Conservation (phyloP, 2,888 invertebrate species). For the Steinernema scapterisci region DNA sequence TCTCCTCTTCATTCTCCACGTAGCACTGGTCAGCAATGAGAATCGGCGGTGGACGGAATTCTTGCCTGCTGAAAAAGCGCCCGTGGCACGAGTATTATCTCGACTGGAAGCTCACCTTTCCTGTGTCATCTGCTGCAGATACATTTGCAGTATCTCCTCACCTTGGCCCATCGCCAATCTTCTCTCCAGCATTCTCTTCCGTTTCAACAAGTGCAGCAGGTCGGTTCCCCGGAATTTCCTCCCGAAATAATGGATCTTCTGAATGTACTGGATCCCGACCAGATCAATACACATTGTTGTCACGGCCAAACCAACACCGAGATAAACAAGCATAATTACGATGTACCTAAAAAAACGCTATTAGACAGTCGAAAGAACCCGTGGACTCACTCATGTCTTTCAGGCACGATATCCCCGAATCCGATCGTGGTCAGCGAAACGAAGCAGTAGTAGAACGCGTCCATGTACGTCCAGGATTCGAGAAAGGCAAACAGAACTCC, state of each 20-base stretch:
- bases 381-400: constrained; percentile 61
- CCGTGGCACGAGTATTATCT: not conserved
- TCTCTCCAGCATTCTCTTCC: constrained; percentile 64
- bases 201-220: constrained; percentile 63
- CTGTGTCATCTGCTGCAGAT: constrained; percentile 52
- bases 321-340: constrained; percentile 65
- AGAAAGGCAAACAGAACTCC: constrained; percentile 68
- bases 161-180: constrained; percentile 65
- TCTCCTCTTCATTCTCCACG: constrained; percentile 39
- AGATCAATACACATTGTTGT: constrained; percentile 68
- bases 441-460: constrained; percentile 72
- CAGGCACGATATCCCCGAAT: constrained; percentile 66
- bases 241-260: constrained; percentile 68
- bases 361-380: not conserved
- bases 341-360: constrained; percentile 57
- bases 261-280: constrained; percentile 68
- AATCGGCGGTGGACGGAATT: constrained; percentile 11
- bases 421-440: constrained; percentile 67
- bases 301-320: constrained; percentile 67
- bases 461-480: constrained; percentile 71
- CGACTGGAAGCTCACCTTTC: constrained; percentile 1
- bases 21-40: constrained; percentile 30
- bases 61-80: not conserved
- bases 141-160: constrained; percentile 60
- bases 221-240: constrained; percentile 67